Evolutionary conservation across 2,797 vertebrate genomes (phyloP), one percentile per base, ranked within the genome.

Genomic region (Heliangelus exortis): DNA sequence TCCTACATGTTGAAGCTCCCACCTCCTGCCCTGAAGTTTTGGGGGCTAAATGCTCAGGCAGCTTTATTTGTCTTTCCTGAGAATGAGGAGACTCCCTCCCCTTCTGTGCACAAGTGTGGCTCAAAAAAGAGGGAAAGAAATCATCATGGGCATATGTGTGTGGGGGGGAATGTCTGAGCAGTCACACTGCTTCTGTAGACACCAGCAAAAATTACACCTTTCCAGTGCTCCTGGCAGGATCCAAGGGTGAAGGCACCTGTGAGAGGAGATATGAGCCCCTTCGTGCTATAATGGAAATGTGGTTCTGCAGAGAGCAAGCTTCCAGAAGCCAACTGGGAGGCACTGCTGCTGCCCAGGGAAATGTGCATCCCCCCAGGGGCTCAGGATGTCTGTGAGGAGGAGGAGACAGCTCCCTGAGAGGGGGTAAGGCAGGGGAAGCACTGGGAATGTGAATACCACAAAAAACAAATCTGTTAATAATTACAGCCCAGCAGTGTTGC

Each of bases 381-480:
- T 93, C 1, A 0, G 57, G 10, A 2, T 16, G 12, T 10, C 7
- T 54, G 41, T 33, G 61, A 78, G 80, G 65, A 86, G 66, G 29
- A 84, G 45, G 53, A 91, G 69, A 45, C 53, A 83, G 65, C 29
- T 89, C 57, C 31, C 63, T 50, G 55, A 79, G 73, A 50, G 34
- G 50, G 51, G 55, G 34, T 54, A 74, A 78, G 58, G 59, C 84
- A 65, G 61, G 61, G 58, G 54, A 76, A 86, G 14, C 43, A 19
- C 3, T 43, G 71, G 80, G 76, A 91, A 85, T 63, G 69, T 19
- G 50, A 76, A 53, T 31, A 78, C 41, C 62, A 74, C 50, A 61
- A 80, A 91, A 91, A 82, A 5, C 39, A 93, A 86, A 84, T 57
- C 90, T 96, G 91, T 57, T 89, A n/a, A 80, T 75, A 61, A 72